A percentile compares a stretch with the other conserved stretches of the same genome.
Conservation (phyloP, 2,113 vertebrate genomes). For the Ovis canadensis region DNA sequence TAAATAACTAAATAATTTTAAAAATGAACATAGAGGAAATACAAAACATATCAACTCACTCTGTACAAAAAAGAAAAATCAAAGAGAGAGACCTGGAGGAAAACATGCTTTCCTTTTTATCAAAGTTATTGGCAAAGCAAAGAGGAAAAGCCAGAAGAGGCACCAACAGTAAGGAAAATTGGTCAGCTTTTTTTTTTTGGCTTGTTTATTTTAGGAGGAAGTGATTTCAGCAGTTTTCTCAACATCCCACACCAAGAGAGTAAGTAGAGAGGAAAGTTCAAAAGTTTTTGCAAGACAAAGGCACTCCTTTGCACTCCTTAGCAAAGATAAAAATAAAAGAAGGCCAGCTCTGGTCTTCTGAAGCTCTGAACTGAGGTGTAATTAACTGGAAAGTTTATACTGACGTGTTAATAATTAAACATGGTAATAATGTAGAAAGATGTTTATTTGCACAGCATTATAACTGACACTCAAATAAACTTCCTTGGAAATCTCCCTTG, state of each 20-base stretch:
- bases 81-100: rapidly evolving
- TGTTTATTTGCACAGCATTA: conserved; percentile 46
- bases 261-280: neutral
- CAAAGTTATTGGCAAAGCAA: neutral
- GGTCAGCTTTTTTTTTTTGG: neutral
- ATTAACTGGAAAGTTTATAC: neutral
- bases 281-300: neutral
- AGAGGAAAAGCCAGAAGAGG: neutral
- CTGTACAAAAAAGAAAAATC: neutral
- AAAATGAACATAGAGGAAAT: neutral
- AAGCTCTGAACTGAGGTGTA: neutral
- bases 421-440: neutral
- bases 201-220: neutral
- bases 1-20: neutral
- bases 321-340: neutral
- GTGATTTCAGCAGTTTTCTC: neutral
- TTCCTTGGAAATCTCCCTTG: conserved; percentile 22
- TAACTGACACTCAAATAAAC: neutral
- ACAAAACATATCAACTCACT: neutral
- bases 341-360: neutral
- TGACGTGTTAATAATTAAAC: conserved; percentile 59
- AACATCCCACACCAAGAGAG: neutral
- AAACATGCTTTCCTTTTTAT: neutral
- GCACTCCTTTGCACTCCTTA: neutral
- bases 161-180: neutral